phyloP scores from a whole-genome alignment of 2,888 invertebrate species.

The Leptinotarsa haldemani region DNA sequence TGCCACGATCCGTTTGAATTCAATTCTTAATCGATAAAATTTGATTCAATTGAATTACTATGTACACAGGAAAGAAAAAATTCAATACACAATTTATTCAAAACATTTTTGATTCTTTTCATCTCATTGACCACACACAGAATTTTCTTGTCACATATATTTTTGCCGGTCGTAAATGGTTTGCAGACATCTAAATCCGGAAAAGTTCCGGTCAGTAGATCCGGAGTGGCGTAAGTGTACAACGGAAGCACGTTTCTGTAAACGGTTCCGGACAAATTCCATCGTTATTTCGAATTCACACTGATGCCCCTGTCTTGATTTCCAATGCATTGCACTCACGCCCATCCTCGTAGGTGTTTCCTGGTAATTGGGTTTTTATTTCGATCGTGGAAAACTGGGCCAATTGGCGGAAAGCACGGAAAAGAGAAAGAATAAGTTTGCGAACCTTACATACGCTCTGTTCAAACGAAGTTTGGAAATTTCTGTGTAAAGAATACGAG shows the following conservation, averaged over 20 bases:
- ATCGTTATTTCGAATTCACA: slow-evolving; percentile 37
- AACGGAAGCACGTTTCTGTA: slow-evolving; percentile 43
- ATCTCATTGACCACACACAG: too few relatives aligned
- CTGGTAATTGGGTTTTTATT: slow-evolving; percentile 38
- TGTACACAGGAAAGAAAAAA: too few relatives aligned
- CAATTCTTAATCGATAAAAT: too few relatives aligned
- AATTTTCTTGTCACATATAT: neutral
- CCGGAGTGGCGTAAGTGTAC: slow-evolving; percentile 39
- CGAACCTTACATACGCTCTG: too few relatives aligned
- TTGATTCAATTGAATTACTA: too few relatives aligned
- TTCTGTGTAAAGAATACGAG: too few relatives aligned
- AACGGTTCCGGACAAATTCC: slow-evolving; percentile 52
- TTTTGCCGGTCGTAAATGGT: neutral
- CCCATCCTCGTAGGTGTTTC: slow-evolving; percentile 25
- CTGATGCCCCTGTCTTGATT: slow-evolving; percentile 34
- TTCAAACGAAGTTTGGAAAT: too few relatives aligned
- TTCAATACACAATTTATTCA: too few relatives aligned
- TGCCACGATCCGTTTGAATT: too few relatives aligned
- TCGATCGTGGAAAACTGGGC: neutral
- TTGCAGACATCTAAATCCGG: slow-evolving; percentile 15
- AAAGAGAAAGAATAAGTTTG: neutral
- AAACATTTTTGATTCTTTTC: too few relatives aligned
- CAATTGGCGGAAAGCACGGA: neutral
- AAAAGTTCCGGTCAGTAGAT: slow-evolving; percentile 44
- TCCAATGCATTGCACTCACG: slow-evolving; percentile 35